Base-by-base conservation (phyloP, 1,140 invertebrate genomes). In the Trichogramma pretiosum region DNA sequence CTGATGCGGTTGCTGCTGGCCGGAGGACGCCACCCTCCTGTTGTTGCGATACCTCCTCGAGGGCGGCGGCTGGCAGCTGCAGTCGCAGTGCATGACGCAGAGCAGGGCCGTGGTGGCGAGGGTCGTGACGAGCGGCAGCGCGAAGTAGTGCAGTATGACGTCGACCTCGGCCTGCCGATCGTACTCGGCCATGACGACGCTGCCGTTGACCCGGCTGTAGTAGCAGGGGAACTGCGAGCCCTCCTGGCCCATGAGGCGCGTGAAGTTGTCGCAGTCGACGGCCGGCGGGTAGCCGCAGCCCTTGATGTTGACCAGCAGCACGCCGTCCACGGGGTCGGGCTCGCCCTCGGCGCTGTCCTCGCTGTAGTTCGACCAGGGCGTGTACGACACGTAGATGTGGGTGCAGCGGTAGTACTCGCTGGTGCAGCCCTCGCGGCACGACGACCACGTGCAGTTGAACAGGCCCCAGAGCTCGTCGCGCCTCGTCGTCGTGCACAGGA, bases 271-370 rank as follows among this genome's bases (percentile, higher is more conserved):
- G 68, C 89, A 93, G 57, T 84, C 78, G n/a, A 90, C 84, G 18
- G 72, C 75, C 16, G 89, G 89, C 36, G 89, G 89, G 67, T 91
- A 92, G n/a, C 88, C 89, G 66, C 89, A 92, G 5, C 87, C 87
- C 65, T 86, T 87, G 61, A 86, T 85, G 67, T 87, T 87, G 42
- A 87, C 82, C 45, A 85, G 67, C 5, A 87, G 73, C 16, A 83
- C 77, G 13, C 82, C 83, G 57, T 85, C 81, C 42, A 76, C 74
- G 32, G 64, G 56, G 30, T 59, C 61, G 13, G 58, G 46, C 38
- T 60, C 40, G 53, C 50, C 16, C 51, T 30, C 11, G 22, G 35
- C 55, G 18, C 39, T 47, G 35, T 59, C 57, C 5, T 26, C 10
- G 40, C 41, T 63, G 14, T 30, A 11, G 19, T 62, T 67, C 39